Conservation (phyloP, 2,113 vertebrate species). For the Caretta caretta region DNA sequence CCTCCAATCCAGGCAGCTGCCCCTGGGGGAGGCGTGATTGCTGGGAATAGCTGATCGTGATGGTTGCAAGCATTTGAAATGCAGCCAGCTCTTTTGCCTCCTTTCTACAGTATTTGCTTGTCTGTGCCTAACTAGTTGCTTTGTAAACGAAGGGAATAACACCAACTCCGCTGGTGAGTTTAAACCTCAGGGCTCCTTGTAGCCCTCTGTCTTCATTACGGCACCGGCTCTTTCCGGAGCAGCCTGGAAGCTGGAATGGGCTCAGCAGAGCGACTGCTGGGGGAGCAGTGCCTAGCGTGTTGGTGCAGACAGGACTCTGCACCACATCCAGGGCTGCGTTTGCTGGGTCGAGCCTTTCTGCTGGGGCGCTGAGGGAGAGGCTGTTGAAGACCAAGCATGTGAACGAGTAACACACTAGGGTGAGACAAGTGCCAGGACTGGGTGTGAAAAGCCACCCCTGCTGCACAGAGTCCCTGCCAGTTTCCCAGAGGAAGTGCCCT, state of each 20-base stretch:
- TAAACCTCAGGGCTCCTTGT: background rate
- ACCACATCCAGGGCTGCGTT: background rate
- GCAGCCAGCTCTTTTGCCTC: background rate
- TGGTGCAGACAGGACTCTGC: background rate
- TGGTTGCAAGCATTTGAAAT: background rate
- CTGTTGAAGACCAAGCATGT: background rate
- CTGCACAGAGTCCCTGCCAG: no score
- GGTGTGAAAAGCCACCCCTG: background rate
- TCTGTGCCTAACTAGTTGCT: background rate
- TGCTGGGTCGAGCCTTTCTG: background rate
- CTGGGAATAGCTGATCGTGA: background rate
- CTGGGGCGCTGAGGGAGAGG: background rate
- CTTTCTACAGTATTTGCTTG: background rate
- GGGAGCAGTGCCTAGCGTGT: background rate
- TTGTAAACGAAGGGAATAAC: background rate
- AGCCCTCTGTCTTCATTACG: background rate
- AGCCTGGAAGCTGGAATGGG: accelerated
- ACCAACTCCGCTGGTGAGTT: background rate
- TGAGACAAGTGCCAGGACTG: background rate
- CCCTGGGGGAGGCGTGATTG: background rate
- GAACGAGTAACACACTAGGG: background rate
- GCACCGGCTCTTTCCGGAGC: background rate
- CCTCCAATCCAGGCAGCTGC: background rate
- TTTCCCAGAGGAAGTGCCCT: no score
- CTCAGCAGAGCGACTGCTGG: accelerated